Conservation (phyloP, 1,140 invertebrate genomes). For the Pinna nobilis region DNA sequence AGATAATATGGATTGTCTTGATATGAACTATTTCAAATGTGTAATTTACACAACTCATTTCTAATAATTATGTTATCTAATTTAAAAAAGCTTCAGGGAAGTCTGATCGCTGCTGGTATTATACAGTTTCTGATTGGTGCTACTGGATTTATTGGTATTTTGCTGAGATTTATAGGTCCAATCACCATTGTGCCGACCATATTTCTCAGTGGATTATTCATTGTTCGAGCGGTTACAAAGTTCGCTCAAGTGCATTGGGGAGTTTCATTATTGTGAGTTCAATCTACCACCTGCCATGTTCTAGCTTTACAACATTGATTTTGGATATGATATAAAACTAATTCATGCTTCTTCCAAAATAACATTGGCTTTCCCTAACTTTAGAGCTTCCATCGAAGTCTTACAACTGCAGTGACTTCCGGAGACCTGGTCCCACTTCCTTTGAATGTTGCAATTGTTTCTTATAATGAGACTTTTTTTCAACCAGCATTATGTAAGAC, state of each 20-base stretch:
- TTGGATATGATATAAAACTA: no score
- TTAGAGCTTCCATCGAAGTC: not conserved
- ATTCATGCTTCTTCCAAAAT: not conserved
- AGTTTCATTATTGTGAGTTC: conserved; percentile 21
- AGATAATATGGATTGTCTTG: not conserved
- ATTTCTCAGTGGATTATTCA: conserved; percentile 72
- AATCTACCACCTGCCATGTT: not conserved
- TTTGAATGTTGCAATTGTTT: not conserved
- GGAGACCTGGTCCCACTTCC: not conserved
- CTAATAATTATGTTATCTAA: not conserved
- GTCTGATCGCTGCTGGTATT: conserved; percentile 50
- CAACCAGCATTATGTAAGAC: no score
- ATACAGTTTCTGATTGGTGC: conserved; percentile 53
- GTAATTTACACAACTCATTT: not conserved
- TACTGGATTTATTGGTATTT: conserved; percentile 60
- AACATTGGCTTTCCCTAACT: not conserved
- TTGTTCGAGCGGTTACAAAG: conserved; percentile 67
- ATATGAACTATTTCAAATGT: not conserved
- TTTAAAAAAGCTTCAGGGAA: conserved; percentile 46
- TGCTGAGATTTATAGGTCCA: conserved; percentile 75
- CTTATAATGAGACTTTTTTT: no score
- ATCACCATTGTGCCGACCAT: conserved; percentile 75
- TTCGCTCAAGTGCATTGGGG: conserved; percentile 73
- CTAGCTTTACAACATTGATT: no score
- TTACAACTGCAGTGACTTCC: not conserved